These are phyloP conservation scores for Syngnathus acus DNA, from an alignment of 2,797 vertebrate species.

Conservation along the genomic window DNA sequence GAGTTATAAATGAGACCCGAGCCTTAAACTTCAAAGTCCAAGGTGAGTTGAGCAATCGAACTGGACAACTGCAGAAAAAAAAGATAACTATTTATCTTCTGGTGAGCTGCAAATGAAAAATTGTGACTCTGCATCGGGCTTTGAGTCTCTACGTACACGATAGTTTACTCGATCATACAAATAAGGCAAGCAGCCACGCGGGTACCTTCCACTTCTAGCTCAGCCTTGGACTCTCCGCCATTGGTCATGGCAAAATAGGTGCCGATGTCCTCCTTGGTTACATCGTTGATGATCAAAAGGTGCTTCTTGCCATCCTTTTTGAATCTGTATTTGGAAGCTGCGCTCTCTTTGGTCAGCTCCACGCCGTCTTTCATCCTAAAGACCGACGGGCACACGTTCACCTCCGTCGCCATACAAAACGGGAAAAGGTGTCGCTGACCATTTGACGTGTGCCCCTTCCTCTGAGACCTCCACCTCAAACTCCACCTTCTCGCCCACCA, in stretches of 20 bases:
- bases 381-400: background rate
- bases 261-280: conserved; percentile 74
- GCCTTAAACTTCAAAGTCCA: background rate
- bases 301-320: conserved; percentile 88
- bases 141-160: no score
- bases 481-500: conserved; percentile 83
- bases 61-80: no score
- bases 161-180: background rate
- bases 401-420: background rate
- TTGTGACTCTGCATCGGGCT: no score
- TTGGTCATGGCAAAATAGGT: conserved; percentile 77
- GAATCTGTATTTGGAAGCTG: conserved; percentile 81
- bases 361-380: conserved; percentile 85
- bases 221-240: conserved; percentile 82
- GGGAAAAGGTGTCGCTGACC: conserved; percentile 57
- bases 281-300: conserved; percentile 81
- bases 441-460: conserved; percentile 83
- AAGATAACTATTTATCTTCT: no score
- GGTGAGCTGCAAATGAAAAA: no score
- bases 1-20: background rate
- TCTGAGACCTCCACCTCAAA: conserved; percentile 85
- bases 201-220: conserved; percentile 85
- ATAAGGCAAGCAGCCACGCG: background rate
- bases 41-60: no score
- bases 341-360: conserved; percentile 75